Evolutionary conservation across 2,888 invertebrate species (phyloP), one percentile per base, ranked within the genome.

Genomic region (Drosophila nigricruria): DNA sequence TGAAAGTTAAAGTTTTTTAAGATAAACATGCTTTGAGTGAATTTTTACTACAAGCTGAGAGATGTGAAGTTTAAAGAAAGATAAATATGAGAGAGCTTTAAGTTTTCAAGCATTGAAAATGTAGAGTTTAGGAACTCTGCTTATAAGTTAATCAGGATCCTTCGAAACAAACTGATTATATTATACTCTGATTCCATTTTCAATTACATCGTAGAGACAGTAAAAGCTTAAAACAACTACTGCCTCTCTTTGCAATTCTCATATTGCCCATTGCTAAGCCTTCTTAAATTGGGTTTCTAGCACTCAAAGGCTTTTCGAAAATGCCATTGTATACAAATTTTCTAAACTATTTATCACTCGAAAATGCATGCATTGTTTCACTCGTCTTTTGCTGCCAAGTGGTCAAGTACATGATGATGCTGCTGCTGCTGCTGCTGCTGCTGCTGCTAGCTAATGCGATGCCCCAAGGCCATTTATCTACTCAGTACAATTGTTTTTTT

Each of bases 401-500:
- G 42, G 49, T 53, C 34, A 4, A 16, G 23, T 43, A 75, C 80
- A 52, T 56, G 50, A 8, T 30, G n/a, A n/a, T n/a, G n/a, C n/a
- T 36, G 36, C 36, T 38, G 3, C n/a, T 6, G 12, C 42, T 42
- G 12, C 14, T 42, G 20, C 42, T 30, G 50, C 49, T 45, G 54
- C 54, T 65, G 45, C 45, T 50, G 58, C 50, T 70, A 52, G 64
- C 57, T 76, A 77, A 77, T 68, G 73, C 25, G 36, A 54, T 53
- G 43, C 27, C 81, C 62, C 81, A 76, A 60, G 71, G 81, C 65
- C 77, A 80, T 80, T 77, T 73, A 73, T 65, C 82, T 73, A 77
- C 78, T 87, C 84, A 73, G 71, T 81, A 71, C 78, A 81, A 89
- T 81, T 84, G 78, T 78, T 86, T 86, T 64, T 69, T 69, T 49